Conservation (phyloP, 2,113 vertebrate genomes). For the Hemiprocne comata region DNA sequence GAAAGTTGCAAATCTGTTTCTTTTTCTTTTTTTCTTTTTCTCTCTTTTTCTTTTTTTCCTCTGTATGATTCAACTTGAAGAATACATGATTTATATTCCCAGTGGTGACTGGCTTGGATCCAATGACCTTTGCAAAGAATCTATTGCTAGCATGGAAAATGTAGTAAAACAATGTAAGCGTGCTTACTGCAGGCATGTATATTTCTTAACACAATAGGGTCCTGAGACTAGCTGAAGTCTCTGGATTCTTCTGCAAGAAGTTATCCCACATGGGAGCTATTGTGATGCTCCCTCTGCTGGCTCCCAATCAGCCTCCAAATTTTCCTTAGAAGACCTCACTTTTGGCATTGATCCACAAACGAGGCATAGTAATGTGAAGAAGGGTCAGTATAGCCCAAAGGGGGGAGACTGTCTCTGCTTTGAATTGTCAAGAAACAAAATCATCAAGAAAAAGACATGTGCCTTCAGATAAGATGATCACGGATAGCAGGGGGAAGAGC, state of each 20-base stretch:
- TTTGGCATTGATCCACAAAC: background rate
- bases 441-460: background rate
- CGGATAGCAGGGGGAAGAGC: background rate
- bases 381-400: background rate
- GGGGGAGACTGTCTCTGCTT: background rate
- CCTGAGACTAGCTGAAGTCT: slow-evolving; percentile 7
- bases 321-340: slow-evolving; percentile 17
- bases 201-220: slow-evolving; percentile 53
- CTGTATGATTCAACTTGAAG: background rate
- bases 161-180: slow-evolving; percentile 46
- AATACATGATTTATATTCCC: slow-evolving; percentile 18
- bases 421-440: background rate
- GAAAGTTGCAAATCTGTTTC: background rate
- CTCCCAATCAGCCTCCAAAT: background rate
- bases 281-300: slow-evolving; percentile 50
- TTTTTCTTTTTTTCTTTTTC: background rate
- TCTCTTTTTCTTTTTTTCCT: too few relatives aligned
- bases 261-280: slow-evolving; percentile 24
- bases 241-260: slow-evolving; percentile 30
- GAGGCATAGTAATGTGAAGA: background rate
- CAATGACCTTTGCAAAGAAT: slow-evolving; percentile 56
- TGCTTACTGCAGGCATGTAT: slow-evolving; percentile 36
- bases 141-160: slow-evolving; percentile 44
- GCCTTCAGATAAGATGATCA: background rate
- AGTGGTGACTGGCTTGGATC: slow-evolving; percentile 19